Conservation (phyloP, 2,888 invertebrate genomes). For the Zootermopsis nevadensis region DNA sequence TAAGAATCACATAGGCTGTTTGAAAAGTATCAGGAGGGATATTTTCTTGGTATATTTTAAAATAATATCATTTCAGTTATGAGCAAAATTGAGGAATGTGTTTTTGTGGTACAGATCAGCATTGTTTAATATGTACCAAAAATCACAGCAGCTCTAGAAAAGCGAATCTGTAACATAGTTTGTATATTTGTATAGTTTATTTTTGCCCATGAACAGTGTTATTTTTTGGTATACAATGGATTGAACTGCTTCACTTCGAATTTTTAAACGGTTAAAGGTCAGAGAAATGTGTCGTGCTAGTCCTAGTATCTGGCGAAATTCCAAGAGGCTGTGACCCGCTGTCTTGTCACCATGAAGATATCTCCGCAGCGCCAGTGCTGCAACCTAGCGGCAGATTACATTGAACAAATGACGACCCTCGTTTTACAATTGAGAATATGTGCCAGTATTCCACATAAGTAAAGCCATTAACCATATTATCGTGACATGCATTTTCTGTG, state of each 20-base stretch:
- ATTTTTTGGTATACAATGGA: neutral
- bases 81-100: too few relatives aligned
- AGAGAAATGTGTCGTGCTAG: neutral
- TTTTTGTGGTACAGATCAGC: too few relatives aligned
- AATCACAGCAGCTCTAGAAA: too few relatives aligned
- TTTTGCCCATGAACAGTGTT: neutral
- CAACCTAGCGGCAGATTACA: constrained; percentile 18
- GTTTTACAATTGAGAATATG: neutral
- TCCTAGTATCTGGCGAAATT: neutral
- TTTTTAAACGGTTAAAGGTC: constrained; percentile 18
- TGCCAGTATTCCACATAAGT: neutral
- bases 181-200: neutral
- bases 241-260: constrained; percentile 11
- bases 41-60: too few relatives aligned
- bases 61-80: too few relatives aligned
- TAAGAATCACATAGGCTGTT: too few relatives aligned
- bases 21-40: too few relatives aligned
- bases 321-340: constrained; percentile 17
- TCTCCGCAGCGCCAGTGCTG: constrained; percentile 21
- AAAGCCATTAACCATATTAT: neutral
- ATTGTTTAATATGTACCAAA: too few relatives aligned
- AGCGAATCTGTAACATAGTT: neutral
- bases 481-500: neutral
- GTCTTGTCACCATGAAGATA: constrained; percentile 25
- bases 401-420: constrained; percentile 7